phyloP scores from a whole-genome alignment of 2,888 invertebrate genomes.

The Lasiommata megera region DNA sequence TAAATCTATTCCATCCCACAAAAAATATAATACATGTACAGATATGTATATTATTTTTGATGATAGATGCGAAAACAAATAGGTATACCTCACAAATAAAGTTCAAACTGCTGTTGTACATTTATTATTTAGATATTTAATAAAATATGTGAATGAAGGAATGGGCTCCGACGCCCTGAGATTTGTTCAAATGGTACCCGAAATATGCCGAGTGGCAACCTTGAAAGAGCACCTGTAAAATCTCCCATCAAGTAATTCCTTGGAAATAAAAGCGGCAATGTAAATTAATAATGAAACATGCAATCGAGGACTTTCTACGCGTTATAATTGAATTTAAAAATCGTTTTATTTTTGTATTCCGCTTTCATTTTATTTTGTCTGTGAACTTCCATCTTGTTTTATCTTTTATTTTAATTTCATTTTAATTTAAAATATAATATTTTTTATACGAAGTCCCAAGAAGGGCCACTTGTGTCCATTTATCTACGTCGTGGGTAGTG shows the following conservation, averaged over 20 bases:
- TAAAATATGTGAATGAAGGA: conserved; percentile 10
- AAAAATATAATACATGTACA: too few species aligned
- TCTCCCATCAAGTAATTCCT: conserved; percentile 11
- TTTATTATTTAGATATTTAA: conserved; percentile 4
- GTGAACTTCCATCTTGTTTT: background rate
- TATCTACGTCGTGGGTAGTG: too few species aligned
- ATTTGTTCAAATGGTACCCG: conserved; percentile 1
- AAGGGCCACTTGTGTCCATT: too few species aligned
- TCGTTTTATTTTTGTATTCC: background rate
- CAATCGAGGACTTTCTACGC: background rate
- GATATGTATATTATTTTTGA: too few species aligned
- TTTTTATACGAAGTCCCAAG: too few species aligned
- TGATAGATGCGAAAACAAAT: too few species aligned
- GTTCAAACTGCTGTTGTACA: background rate
- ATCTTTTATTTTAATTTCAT: background rate
- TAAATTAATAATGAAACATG: conserved; percentile 8
- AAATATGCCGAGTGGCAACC: conserved; percentile 6
- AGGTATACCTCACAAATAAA: background rate
- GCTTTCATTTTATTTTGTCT: background rate
- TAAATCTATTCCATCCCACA: too few species aligned
- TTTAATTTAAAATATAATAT: background rate
- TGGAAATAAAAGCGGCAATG: background rate
- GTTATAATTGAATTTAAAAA: background rate
- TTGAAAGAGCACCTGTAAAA: conserved; percentile 5
- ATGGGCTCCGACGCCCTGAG: background rate